Evolutionary conservation across 1,140 invertebrate genomes (phyloP).

Genomic region (Hyposmocoma kahamanoa): DNA sequence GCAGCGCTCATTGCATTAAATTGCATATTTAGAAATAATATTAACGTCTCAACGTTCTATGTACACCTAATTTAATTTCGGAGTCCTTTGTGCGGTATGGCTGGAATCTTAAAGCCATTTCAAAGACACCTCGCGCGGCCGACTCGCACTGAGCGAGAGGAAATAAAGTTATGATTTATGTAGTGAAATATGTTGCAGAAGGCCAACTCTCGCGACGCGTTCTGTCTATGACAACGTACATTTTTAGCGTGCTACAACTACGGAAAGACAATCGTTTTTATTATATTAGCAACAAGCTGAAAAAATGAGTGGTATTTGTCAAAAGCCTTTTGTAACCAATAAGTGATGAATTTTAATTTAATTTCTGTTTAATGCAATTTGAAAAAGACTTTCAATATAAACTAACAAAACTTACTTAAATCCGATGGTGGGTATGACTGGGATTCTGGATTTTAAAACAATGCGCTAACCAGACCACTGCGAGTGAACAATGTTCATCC

Average conservation of each 20-base stretch:
- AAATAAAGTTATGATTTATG: conserved; percentile 72
- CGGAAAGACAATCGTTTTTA: conserved; percentile 29
- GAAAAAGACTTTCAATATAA: no score
- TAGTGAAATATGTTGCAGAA: conserved; percentile 60
- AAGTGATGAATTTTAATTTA: no score
- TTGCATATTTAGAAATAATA: conserved; percentile 35
- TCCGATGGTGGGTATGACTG: no score
- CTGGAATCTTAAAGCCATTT: conserved; percentile 54
- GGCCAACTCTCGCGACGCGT: conserved; percentile 27
- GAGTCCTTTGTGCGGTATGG: conserved; percentile 48
- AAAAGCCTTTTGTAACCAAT: no score
- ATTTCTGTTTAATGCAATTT: no score
- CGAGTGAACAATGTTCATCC: no score
- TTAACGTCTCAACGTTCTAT: conserved; percentile 28
- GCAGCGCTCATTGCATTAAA: conserved; percentile 14
- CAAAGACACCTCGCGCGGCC: conserved; percentile 53
- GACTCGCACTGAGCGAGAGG: conserved; percentile 52
- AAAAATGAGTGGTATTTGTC: no score
- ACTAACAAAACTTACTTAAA: no score
- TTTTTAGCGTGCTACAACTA: conserved; percentile 29
- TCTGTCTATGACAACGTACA: conserved; percentile 39
- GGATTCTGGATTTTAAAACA: no score
- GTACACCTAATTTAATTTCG: conserved; percentile 61
- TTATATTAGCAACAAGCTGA: no score
- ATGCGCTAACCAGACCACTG: no score